Evolutionary conservation across 1,140 invertebrate species (phyloP).

Genomic region (Aleiodes sp.): DNA sequence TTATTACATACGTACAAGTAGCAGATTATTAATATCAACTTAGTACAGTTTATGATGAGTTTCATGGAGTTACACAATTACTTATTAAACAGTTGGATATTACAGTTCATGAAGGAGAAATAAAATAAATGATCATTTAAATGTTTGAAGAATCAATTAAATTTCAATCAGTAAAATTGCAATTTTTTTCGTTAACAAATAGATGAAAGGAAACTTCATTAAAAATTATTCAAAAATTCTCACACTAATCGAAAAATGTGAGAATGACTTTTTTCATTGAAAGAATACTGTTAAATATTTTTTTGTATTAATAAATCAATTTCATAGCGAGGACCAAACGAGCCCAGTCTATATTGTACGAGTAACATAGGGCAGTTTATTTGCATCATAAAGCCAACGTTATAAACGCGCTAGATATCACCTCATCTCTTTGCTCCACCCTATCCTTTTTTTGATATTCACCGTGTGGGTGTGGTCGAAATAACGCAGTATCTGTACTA

Average conservation of each 20-base stretch:
- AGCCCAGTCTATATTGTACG: background rate
- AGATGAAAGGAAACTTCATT: too few species aligned
- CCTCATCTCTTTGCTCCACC: constrained; percentile 36
- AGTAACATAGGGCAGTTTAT: constrained; percentile 41
- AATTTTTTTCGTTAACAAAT: too few species aligned
- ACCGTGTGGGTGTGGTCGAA: constrained; percentile 41
- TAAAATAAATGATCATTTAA: background rate
- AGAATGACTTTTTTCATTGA: too few species aligned
- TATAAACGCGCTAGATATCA: constrained; percentile 32
- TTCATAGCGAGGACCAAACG: background rate
- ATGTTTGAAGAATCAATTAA: background rate
- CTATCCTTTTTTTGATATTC: constrained; percentile 39
- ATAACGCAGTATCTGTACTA: constrained; percentile 35
- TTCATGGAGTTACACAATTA: background rate
- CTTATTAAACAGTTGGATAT: background rate
- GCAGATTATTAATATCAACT: constrained; percentile 29
- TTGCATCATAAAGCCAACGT: constrained; percentile 51
- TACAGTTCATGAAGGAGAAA: background rate
- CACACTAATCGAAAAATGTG: too few species aligned
- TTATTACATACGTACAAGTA: constrained; percentile 50
- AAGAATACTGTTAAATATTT: background rate
- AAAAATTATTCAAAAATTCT: too few species aligned
- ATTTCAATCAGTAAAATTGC: too few species aligned
- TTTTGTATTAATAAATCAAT: background rate
- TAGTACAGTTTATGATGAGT: constrained; percentile 19